Evolutionary conservation across 1,140 invertebrate species (phyloP), one percentile per base, ranked within the genome.

Genomic region (Sitophilus oryzae): DNA sequence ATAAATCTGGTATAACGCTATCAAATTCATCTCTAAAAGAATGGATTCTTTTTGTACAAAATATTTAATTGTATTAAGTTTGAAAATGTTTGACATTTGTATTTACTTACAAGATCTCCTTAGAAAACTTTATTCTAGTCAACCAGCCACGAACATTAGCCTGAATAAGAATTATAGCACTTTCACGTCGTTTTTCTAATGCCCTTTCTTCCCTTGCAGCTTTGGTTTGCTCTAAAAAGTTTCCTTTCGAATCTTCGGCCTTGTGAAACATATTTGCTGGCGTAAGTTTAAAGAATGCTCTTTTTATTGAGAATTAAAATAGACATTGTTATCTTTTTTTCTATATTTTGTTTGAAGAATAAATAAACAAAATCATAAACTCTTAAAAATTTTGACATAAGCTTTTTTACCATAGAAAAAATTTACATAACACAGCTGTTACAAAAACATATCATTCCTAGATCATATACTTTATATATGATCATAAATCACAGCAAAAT

Each of bases 151-250:
- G 78, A 21, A 89, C 71, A 47, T 76, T 70, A 3, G 86, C 79
- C 68, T 93, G 90, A 58, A 93, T 82, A 52, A 77, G 72, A 6
- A 80, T 77, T 43, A 82, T 82, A 11, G 87, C 87, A 51, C 76
- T 72, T 66, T 91, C 86, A 36, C 80, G 77, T 58, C 83, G 81
- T 70, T 90, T 87, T 64, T 91, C 91, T 42, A 86, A 74, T 2
- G 88, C 90, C 58, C 91, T 78, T 72, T 94, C 89, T 64, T 83
- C 83, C 58, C 92, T 77, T 5, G 91, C 91, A 19, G 86, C 88
- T 74, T 93, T 93, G 2, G 88, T 90, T 64, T 89, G 84, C 66
- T 89, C 85, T 60, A 91, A 74, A 66, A 91, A 91, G 59, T 67
- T 76, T 50, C 74, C 76, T 66, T 83, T 85, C 18, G 78, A 73